Base-by-base conservation (phyloP, 1,140 invertebrate genomes). In the Drosophila malerkotliana region DNA sequence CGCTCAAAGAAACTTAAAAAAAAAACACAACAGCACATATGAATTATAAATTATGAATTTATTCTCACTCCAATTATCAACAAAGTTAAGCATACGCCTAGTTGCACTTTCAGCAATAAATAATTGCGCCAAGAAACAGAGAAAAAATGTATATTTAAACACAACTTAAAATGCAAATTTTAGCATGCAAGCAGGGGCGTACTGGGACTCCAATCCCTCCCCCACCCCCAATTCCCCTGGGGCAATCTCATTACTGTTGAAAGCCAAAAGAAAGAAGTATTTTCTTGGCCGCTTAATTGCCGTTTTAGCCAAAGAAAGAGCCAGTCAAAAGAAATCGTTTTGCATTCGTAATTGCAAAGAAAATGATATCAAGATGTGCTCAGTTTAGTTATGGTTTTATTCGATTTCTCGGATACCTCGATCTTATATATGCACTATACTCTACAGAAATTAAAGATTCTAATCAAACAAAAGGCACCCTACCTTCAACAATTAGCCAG, bases 1-100 rank as follows among this genome's bases (percentile, higher is more conserved):
- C 12, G 28, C 52, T 66, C 32, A 39, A 45, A 54, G 32, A 72
- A 49, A 49, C 30, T 21, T 18, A 18, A 61, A 32, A 44, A 53
- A 57, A 6, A 30, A 15, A 39, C 58, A 48, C 62, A 44, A 76
- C 39, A 55, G 48, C 59, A 56, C 52, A 67, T 53, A 51, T 57
- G 69, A 79, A 79, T 79, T 79, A 68, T 66, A 85, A 87, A 82
- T 78, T 76, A 82, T 85, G 73, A 85, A 88, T 82, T 71, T 79
- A 87, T 85, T 85, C 82, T 85, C 82, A 85, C 82, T 85, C 82
- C 83, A 85, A 85, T 85, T 85, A 85, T 85, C 83, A 85, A 85
- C 83, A 82, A 81, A 85, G 82, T 85, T 85, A 85, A 88, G 78
- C 82, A 85, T 88, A 88, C 83, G 78, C 74, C 82, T 82, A 82